These are phyloP conservation scores for Erethizon dorsatum DNA, from an alignment of 2,797 vertebrate genomes.

Conservation along the genomic window DNA sequence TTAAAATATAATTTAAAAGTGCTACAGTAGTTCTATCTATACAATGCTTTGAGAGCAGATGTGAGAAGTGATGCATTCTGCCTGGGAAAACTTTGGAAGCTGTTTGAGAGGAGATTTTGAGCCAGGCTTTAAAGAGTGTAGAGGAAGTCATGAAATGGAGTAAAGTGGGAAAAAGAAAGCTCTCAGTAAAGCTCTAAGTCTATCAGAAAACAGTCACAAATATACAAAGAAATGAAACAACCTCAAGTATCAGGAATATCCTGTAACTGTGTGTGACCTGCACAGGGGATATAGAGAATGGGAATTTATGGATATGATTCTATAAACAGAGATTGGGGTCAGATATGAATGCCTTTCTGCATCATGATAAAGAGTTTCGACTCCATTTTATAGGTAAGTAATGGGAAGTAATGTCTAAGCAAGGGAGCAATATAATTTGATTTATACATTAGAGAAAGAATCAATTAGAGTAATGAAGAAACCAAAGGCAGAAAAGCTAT, in stretches of 20 bases:
- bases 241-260: neutral
- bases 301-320: neutral
- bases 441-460: constrained; percentile 40
- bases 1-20: neutral
- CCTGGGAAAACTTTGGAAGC: neutral
- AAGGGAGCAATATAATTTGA: neutral
- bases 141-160: neutral
- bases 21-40: neutral
- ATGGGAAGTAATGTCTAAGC: constrained; percentile 51
- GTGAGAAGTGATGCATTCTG: constrained; percentile 34
- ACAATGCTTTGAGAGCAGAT: neutral
- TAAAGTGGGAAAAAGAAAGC: neutral
- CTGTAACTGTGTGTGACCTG: neutral
- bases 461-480: constrained; percentile 22
- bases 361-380: constrained; percentile 20
- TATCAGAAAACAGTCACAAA: constrained; percentile 14
- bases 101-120: constrained; percentile 15
- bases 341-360: neutral
- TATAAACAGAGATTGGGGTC: neutral
- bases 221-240: neutral
- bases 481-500: neutral
- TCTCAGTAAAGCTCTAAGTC: neutral
- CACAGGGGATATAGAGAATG: neutral
- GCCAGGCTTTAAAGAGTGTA: neutral
- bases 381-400: neutral